Base-by-base conservation (phyloP, 1,140 invertebrate species). In the Brachionus rubens region DNA sequence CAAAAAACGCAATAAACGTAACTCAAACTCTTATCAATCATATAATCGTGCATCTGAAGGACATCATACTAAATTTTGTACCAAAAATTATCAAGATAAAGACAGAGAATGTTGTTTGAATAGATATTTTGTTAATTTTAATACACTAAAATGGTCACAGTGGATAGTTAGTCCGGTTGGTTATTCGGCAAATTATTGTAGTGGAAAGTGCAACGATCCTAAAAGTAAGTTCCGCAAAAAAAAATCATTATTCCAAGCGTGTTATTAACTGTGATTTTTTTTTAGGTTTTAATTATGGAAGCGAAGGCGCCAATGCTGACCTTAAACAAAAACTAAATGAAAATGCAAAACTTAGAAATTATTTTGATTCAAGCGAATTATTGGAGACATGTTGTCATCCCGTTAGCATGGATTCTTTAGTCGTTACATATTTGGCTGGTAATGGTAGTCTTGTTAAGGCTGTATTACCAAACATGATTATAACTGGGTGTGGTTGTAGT, bases 311-410 rank as follows among this genome's bases (percentile, higher is more conserved):
- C 6, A 50, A 72, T 9, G 30, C 68, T n/a, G 68, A 72, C 9
- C 19, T 72, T 12, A 72, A 72, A 19, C 33, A 41, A 9, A 47
- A 48, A 33, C 50, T 41, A 5, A 72, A 72, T 54, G 50, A 72
- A 41, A 28, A 50, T 3, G 28, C 21, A 7, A 54, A 21, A 36
- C 5, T 46, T 3, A 33, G 28, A 40, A 5, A 33, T 3, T 26
- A 40, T 24, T 72, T 72, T 72, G 59, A 65, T 12, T 5, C 68
- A 4, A 72, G n/a, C 16, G 43, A 72, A 72, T 6, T 54, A 12
- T 41, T 72, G 14, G 68, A 72, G 26, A 72, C 68, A n/a, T 72
- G 68, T 30, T 72, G 68, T 33, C 68, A 72, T 50, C 68, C 68
- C 5, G 41, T 40, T 26, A 72, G 68, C 21, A 72, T 72, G 68